Evolutionary conservation across 2,113 vertebrate genomes (phyloP), one percentile per base, ranked within the genome.

Genomic region (Phylloscopus trochilus): DNA sequence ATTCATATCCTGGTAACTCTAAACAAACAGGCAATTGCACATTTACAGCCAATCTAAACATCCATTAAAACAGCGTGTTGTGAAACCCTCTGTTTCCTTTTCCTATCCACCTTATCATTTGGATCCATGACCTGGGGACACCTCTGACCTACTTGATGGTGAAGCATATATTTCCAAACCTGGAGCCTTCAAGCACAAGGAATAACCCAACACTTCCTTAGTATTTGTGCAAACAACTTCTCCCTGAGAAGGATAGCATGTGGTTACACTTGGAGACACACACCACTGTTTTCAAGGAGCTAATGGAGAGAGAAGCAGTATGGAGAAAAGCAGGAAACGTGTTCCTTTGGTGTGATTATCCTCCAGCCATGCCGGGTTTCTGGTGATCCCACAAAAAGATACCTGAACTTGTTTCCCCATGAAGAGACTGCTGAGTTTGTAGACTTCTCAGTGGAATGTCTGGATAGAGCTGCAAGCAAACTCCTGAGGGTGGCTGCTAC

Each of bases 1-100:
- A 94, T 96, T 96, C 90, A 90, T 95, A 78, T 83, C 85, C 79
- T 83, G 64, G 79, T 90, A 92, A 94, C 79, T 92, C 73, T 84
- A 96, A 95, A 97, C 90, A 96, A 93, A 81, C 83, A 89, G 0
- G 4, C 0, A 5, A 60, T 92, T 59, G 43, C 52, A 89, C 69
- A 41, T 93, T 93, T 68, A 72, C 64, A 92, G 47, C 59, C 85
- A 91, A 94, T 73, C 41, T 87, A 96, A 96, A 81, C 88, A 89
- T 87, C 62, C 73, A 92, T 90, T 86, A 92, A 68, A 93, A 14
- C 41, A 2, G 4, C 0, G 0, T 67, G 64, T 52, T 30, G 1
- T 89, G 69, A 87, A 89, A 94, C 37, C 37, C 43, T 31, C 83
- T 77, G 56, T 49, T 88, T 94, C 80, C 80, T 92, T 92, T 92